Evolutionary conservation across 2,888 invertebrate genomes (phyloP).

Genomic region (Apeira syringaria): DNA sequence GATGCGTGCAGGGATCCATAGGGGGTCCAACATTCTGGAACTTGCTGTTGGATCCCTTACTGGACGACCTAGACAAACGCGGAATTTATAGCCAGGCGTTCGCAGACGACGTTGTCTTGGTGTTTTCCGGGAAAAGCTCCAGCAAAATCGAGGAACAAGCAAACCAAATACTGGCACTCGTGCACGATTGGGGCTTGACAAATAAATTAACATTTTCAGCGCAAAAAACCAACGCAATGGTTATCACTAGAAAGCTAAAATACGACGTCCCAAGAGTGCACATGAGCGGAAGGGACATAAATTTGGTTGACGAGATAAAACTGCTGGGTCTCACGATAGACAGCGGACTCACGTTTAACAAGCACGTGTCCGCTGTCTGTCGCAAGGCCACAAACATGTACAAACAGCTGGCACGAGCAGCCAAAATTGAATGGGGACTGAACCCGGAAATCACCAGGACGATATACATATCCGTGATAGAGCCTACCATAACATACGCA

Average conservation of each 20-base stretch:
- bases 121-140: too few relatives aligned
- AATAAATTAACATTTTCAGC: not conserved
- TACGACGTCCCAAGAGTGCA: not conserved
- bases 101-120: too few relatives aligned
- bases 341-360: not conserved
- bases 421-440: not conserved
- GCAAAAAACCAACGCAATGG: not conserved
- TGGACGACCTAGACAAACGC: too few relatives aligned
- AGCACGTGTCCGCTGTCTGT: not conserved
- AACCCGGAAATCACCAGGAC: not conserved
- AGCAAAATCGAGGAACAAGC: not conserved
- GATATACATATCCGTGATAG: not conserved
- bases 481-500: not conserved
- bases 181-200: not conserved
- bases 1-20: too few relatives aligned
- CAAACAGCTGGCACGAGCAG: not conserved
- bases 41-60: too few relatives aligned
- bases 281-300: not conserved
- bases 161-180: not conserved
- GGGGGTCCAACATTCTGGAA: too few relatives aligned
- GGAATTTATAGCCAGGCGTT: too few relatives aligned
- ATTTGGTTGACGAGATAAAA: not conserved
- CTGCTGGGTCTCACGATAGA: not conserved
- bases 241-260: not conserved
- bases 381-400: not conserved